A percentile compares a stretch with the other conserved stretches of the same genome.
Conservation (phyloP, 2,797 vertebrate species). For the Sebastiscus albofasciatus region DNA sequence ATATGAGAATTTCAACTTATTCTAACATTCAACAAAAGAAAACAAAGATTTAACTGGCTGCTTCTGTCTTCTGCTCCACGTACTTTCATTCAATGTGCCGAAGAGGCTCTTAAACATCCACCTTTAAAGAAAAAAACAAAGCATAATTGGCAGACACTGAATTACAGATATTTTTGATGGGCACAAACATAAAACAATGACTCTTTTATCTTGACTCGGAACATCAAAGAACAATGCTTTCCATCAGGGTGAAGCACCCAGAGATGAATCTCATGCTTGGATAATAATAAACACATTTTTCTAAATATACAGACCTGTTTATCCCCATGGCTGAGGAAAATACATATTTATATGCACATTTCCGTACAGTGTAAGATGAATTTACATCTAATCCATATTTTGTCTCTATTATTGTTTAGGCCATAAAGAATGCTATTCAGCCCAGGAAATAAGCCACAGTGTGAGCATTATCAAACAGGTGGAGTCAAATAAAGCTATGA, state of each 20-base stretch:
- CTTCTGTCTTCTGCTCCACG: not conserved
- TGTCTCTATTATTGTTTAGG: slow-evolving; percentile 67
- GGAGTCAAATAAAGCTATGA: slow-evolving; percentile 71
- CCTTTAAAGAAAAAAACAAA: slow-evolving; percentile 10
- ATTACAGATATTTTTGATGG: slow-evolving; percentile 44
- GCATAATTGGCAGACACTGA: slow-evolving; percentile 39
- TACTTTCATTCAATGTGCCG: not conserved
- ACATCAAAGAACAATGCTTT: slow-evolving; percentile 66
- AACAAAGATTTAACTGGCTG: slow-evolving; percentile 1
- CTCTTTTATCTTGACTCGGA: slow-evolving; percentile 60
- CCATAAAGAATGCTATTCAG: slow-evolving; percentile 63
- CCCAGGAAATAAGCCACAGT: slow-evolving; percentile 52
- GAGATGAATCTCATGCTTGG: slow-evolving; percentile 68
- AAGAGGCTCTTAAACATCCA: slow-evolving; percentile 10
- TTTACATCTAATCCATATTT: slow-evolving; percentile 76
- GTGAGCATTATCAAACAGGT: slow-evolving; percentile 76
- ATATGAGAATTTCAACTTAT: slow-evolving; percentile 3
- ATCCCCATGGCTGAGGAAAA: slow-evolving; percentile 69
- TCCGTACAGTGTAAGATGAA: slow-evolving; percentile 60
- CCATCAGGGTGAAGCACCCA: slow-evolving; percentile 50
- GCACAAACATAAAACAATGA: slow-evolving; percentile 60
- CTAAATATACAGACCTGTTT: slow-evolving; percentile 76
- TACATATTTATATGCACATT: slow-evolving; percentile 76
- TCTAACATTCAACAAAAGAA: slow-evolving; percentile 4
- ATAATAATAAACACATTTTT: slow-evolving; percentile 71